These are phyloP conservation scores for Brachypalpus laphriformis DNA, from an alignment of 2,888 invertebrate genomes.

Conservation along the genomic window DNA sequence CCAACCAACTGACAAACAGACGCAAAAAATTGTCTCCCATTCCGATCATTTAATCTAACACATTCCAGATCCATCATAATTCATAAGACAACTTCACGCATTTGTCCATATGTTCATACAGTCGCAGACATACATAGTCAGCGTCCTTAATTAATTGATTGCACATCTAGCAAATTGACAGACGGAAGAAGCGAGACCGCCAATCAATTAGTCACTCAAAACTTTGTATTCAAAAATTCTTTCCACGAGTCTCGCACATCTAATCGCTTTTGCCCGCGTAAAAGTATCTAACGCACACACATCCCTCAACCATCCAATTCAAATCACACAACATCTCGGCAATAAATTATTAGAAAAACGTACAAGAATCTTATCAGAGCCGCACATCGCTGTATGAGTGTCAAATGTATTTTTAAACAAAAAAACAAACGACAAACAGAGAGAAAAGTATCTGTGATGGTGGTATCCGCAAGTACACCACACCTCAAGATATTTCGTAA, in stretches of 20 bases:
- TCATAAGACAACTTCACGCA: neutral
- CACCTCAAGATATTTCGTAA: constrained; percentile 65
- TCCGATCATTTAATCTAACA: neutral
- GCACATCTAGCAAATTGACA: constrained; percentile 45
- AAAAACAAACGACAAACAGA: constrained; percentile 19
- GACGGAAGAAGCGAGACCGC: constrained; percentile 37
- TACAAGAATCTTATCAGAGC: constrained; percentile 51
- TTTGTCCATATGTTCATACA: neutral
- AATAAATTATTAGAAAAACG: constrained; percentile 67
- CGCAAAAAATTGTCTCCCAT: neutral
- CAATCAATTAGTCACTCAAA: constrained; percentile 60
- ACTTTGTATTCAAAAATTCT: constrained; percentile 26
- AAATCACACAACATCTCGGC: constrained; percentile 40
- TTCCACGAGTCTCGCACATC: constrained; percentile 22
- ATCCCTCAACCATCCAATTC: constrained; percentile 19
- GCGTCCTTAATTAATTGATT: constrained; percentile 48
- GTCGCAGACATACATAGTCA: neutral
- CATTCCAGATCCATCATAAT: neutral
- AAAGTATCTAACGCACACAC: constrained; percentile 35
- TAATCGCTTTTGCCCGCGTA: constrained; percentile 34
- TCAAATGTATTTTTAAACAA: constrained; percentile 54
- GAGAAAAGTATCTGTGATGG: constrained; percentile 14
- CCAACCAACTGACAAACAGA: neutral
- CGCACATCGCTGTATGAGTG: constrained; percentile 51
- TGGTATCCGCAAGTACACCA: constrained; percentile 51